Base-by-base conservation (phyloP, 2,888 invertebrate species). In the Nudaria mundana region DNA sequence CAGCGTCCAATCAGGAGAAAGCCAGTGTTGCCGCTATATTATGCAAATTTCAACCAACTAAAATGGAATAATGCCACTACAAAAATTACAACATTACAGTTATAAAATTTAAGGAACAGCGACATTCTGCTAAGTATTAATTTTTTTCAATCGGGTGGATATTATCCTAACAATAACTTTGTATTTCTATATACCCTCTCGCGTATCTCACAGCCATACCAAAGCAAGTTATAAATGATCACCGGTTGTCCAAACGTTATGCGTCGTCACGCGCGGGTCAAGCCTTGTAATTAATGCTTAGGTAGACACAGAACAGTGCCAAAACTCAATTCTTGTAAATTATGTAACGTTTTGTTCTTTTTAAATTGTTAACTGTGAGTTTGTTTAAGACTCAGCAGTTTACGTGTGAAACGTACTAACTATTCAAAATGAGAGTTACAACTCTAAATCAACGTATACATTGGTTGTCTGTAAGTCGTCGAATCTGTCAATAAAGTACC, bases 241-340 rank as follows among this genome's bases (percentile, higher is more conserved):
- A 63, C 50, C 56, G 59, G 57, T 59, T 61, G 57, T 59, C 62
- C 64, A 61, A 68, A 69, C 62, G 77, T 80, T 80, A 80, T 80
- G 80, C 78, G 64, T 39, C 53, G 63, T 65, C 80, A 80, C 76
- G 80, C 63, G 56, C 69, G 72, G 80, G 77, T 78, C 80, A 76
- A 70, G 71, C 71, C 53, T 52, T 37, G 57, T 79, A 79, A 80
- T 79, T 71, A 78, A 79, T 80, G 78, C 81, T 71, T 59, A 66
- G 71, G 71, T 73, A 75, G 68, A 56, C 66, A 64, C 45, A 52
- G 13, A 48, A 37, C 43, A 45, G 49, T 57, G 70, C 67, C 34
- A 66, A 74, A 74, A 71, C 71, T 69, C 64, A 68, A 71, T 73
- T 72, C 71, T 63, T 55, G 30, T 33, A n/a, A n/a, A n/a, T n/a